Base-by-base conservation (phyloP, 1,140 invertebrate genomes). In the Ceratoteleas bidentatus region DNA sequence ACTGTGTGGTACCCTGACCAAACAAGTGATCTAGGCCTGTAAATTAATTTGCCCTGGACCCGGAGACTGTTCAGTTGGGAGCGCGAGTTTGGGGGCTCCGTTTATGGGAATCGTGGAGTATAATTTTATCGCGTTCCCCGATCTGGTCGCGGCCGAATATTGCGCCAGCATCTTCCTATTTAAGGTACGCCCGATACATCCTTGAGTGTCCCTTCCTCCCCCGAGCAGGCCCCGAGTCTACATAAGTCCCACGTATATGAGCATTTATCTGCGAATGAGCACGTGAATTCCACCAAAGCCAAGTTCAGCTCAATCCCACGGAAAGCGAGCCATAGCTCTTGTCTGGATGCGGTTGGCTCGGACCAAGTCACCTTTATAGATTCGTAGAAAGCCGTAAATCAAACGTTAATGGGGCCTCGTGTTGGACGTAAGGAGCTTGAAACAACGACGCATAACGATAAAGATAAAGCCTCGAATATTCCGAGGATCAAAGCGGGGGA, bases 371-470 rank as follows among this genome's bases (percentile, higher is more conserved):
- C 86, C 87, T 91, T 90, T 91, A 91, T 91, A 91, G 90, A 91
- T 91, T 91, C 86, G 87, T 90, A 89, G 88, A 91, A 90, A 89
- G 90, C 88, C 89, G 90, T 91, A 91, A 91, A 91, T 91, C 90
- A 91, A 91, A 90, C 86, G 88, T 91, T 91, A 91, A 91, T 91
- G 89, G 90, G 88, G 81, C 82, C 79, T 85, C 85, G 86, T 90
- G 89, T 91, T 85, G 83, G 83, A 86, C 85, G 87, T 90, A 91
- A 90, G 90, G 87, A 89, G 88, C 86, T 89, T 87, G 86, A 91
- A 90, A 90, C 88, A 90, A 91, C 88, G 86, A 86, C 84, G 86
- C 86, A 90, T 90, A 91, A 91, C 89, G 88, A 91, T 91, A 90
- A 91, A 90, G 88, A 90, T 90, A 90, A 87, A 87, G 81, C 73